These are phyloP conservation scores for Leptinotarsa undecemlineata DNA, from an alignment of 1,140 invertebrate species.

Conservation along the genomic window DNA sequence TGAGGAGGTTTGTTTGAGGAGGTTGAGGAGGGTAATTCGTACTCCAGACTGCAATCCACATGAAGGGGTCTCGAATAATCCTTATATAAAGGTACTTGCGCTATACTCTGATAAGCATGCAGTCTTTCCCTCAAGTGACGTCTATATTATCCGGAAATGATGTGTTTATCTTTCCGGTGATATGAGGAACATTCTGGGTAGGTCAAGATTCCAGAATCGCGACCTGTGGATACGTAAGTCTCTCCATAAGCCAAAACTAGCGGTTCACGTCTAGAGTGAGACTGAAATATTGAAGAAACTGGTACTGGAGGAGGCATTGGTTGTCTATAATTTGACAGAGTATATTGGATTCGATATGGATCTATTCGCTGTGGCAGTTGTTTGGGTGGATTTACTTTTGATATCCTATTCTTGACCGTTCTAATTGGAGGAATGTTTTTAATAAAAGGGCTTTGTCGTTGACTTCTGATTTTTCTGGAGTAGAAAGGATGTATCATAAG, in stretches of 20 bases:
- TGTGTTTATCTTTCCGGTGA: constrained; percentile 54
- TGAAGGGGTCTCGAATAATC: constrained; percentile 79
- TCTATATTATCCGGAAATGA: constrained; percentile 60
- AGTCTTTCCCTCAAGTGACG: constrained; percentile 60
- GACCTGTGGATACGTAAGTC: constrained; percentile 40
- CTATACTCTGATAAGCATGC: constrained; percentile 50
- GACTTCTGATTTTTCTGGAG: constrained; percentile 77
- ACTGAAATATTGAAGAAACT: constrained; percentile 54
- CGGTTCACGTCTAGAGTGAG: constrained; percentile 44
- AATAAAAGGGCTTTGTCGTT: constrained; percentile 74
- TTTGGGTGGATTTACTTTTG: constrained; percentile 44
- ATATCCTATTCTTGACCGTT: constrained; percentile 50
- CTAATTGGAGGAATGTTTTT: constrained; percentile 67
- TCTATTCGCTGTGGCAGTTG: constrained; percentile 53
- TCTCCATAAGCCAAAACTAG: constrained; percentile 42
- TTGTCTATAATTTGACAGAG: constrained; percentile 41
- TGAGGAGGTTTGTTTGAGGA: constrained; percentile 78
- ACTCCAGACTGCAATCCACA: constrained; percentile 83
- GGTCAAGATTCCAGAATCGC: constrained; percentile 51
- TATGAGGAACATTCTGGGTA: constrained; percentile 52
- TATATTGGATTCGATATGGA: constrained; percentile 53
- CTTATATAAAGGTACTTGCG: constrained; percentile 58
- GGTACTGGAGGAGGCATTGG: constrained; percentile 57
- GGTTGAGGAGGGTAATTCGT: constrained; percentile 80
- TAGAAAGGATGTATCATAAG: constrained; percentile 86